A percentile compares a stretch with the other conserved stretches of the same genome.
These are phyloP conservation scores for Phymanthus crucifer DNA, from an alignment of 92 coral and sea anemone genomes.

Conservation along the genomic window DNA sequence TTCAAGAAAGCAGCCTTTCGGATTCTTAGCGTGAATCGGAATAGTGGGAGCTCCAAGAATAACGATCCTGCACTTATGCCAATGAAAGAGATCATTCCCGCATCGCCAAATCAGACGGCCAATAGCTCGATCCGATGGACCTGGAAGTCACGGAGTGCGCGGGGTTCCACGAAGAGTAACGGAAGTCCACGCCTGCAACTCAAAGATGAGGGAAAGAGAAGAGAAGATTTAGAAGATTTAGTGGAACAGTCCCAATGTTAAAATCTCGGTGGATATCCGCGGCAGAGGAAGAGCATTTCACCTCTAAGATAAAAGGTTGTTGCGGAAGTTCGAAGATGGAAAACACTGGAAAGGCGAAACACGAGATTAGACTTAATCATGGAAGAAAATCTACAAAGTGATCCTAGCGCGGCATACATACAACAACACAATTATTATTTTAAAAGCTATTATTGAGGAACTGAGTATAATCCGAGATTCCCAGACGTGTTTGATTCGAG, in stretches of 20 bases:
- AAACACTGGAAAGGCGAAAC: background rate
- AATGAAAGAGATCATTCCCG: slow-evolving; percentile 27
- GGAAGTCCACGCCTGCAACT: slow-evolving; percentile 34
- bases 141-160: slow-evolving; percentile 46
- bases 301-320: background rate
- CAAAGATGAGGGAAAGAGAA: slow-evolving; percentile 4
- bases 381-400: background rate
- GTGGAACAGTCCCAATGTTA: slow-evolving; percentile 12
- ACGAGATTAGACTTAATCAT: background rate
- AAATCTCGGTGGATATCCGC: background rate
- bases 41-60: slow-evolving; percentile 12
- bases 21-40: slow-evolving; percentile 29
- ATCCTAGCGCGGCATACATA: background rate
- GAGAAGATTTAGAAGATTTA: slow-evolving; percentile 23
- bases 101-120: slow-evolving; percentile 36
- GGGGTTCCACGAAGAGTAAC: slow-evolving; percentile 41
- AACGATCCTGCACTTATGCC: slow-evolving; percentile 31
- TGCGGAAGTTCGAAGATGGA: background rate
- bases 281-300: background rate
- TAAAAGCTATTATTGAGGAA: background rate
- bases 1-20: slow-evolving; percentile 57
- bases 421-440: background rate
- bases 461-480: background rate
- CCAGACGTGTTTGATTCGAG: background rate
- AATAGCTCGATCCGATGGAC: slow-evolving; percentile 51